These are phyloP conservation scores for Pterobdella sp. DNA, from an alignment of 2,888 invertebrate species.

Conservation along the genomic window DNA sequence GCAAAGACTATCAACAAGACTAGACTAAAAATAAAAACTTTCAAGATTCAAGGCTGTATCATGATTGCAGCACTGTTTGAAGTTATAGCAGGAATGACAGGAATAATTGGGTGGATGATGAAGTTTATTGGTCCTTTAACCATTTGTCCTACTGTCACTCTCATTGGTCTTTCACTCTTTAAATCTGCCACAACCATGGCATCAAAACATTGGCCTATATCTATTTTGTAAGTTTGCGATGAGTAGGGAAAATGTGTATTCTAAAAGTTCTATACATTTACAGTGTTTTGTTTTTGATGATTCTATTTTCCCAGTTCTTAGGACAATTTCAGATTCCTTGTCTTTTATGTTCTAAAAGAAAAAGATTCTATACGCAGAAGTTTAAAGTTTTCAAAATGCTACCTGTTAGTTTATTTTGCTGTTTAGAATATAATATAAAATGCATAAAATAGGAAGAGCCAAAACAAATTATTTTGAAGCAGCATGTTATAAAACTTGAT, in stretches of 20 bases:
- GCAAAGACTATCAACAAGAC: too few species aligned
- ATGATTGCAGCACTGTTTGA: constrained; percentile 70
- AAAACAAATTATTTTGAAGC: too few species aligned
- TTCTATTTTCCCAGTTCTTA: constrained; percentile 54
- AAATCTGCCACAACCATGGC: constrained; percentile 73
- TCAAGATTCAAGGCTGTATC: constrained; percentile 67
- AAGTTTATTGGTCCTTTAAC: constrained; percentile 73
- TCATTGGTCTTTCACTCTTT: constrained; percentile 74
- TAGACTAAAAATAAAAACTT: too few species aligned
- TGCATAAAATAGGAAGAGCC: too few species aligned
- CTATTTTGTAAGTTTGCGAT: constrained; percentile 70
- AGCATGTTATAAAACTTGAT: too few species aligned
- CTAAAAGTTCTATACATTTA: neutral
- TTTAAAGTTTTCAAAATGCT: constrained; percentile 70
- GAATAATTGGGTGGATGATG: constrained; percentile 67
- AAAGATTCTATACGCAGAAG: constrained; percentile 58
- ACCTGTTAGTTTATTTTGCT: too few species aligned
- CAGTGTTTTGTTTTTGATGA: constrained; percentile 59
- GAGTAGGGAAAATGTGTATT: too few species aligned
- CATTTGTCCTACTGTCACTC: constrained; percentile 72
- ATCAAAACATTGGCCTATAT: constrained; percentile 74
- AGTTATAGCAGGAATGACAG: constrained; percentile 63
- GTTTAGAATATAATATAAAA: too few species aligned
- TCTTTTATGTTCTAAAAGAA: constrained; percentile 50
- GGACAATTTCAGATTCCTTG: constrained; percentile 41